Percentiles rank a stretch among this genome's conserved stretches.
phyloP scores from a whole-genome alignment of 2,888 invertebrate genomes.

The Linnaemya tessellans region DNA sequence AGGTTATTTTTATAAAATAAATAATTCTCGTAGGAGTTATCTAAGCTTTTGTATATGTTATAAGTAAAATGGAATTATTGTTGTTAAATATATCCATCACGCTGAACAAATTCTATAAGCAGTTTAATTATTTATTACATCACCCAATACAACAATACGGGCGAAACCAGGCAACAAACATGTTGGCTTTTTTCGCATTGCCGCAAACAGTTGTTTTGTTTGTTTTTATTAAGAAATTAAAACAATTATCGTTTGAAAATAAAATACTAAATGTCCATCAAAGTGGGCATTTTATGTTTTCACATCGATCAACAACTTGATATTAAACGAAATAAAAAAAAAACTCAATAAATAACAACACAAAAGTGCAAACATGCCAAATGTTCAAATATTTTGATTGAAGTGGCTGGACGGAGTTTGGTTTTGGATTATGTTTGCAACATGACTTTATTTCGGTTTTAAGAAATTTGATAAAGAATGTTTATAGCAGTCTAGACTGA shows the following conservation, averaged over 20 bases:
- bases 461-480: slow-evolving; percentile 32
- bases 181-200: slow-evolving; percentile 1
- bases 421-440: slow-evolving; percentile 42
- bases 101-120: slow-evolving; percentile 63
- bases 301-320: slow-evolving; percentile 63
- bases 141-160: slow-evolving; percentile 54
- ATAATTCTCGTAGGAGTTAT: slow-evolving; percentile 68
- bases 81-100: slow-evolving; percentile 49
- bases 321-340: slow-evolving; percentile 25
- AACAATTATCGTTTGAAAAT: slow-evolving; percentile 67
- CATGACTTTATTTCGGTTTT: slow-evolving; percentile 47
- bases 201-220: slow-evolving; percentile 37
- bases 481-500: slow-evolving; percentile 37
- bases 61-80: slow-evolving; percentile 11
- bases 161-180: slow-evolving; percentile 21
- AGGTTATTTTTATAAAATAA: slow-evolving; percentile 52
- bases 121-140: slow-evolving; percentile 70
- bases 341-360: slow-evolving; percentile 38
- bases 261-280: slow-evolving; percentile 64
- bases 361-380: slow-evolving; percentile 61
- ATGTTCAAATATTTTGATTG: slow-evolving; percentile 59
- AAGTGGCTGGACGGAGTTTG: slow-evolving; percentile 32
- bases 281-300: slow-evolving; percentile 64
- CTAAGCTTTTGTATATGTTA: slow-evolving; percentile 35
- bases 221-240: slow-evolving; percentile 70